phyloP scores from a whole-genome alignment of 2,888 invertebrate genomes.

The Prenolepis imparis region DNA sequence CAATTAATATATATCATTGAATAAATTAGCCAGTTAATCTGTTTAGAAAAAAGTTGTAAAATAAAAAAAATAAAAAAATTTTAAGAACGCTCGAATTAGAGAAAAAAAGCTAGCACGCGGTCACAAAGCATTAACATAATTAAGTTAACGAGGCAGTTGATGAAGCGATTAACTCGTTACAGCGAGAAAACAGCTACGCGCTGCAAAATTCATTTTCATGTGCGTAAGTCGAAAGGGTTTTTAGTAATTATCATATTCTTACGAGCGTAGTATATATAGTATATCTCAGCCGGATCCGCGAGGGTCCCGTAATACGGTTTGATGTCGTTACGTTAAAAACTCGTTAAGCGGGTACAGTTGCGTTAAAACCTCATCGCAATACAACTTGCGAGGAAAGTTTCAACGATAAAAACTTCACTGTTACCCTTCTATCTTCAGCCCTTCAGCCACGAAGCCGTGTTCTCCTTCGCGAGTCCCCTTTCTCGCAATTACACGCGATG shows the following conservation, averaged over 20 bases:
- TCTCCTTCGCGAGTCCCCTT: slow-evolving; percentile 18
- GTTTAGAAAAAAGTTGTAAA: not conserved
- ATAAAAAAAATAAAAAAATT: not conserved
- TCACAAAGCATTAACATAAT: slow-evolving; percentile 1
- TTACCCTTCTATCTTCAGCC: slow-evolving; percentile 59
- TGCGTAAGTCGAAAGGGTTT: slow-evolving; percentile 26
- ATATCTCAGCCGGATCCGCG: not conserved
- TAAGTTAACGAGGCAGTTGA: not conserved
- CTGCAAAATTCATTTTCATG: slow-evolving; percentile 40
- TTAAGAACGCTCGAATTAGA: not conserved
- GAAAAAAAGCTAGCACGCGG: not conserved
- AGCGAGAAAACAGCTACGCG: not conserved
- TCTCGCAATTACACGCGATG: slow-evolving; percentile 48
- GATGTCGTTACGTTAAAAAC: slow-evolving; percentile 55
- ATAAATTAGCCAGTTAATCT: slow-evolving; percentile 1
- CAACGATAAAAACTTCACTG: slow-evolving; percentile 62
- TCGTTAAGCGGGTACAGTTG: slow-evolving; percentile 47
- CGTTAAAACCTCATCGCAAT: slow-evolving; percentile 56
- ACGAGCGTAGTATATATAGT: not conserved
- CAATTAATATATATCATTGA: not conserved
- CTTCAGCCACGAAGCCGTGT: slow-evolving; percentile 31
- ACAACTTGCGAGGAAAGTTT: slow-evolving; percentile 68
- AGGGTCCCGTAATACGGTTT: slow-evolving; percentile 25
- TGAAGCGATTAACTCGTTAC: slow-evolving; percentile 18
- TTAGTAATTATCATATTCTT: slow-evolving; percentile 53